Evolutionary conservation across 2,113 vertebrate genomes (phyloP).

Genomic region (Datnioides undecimradiatus): DNA sequence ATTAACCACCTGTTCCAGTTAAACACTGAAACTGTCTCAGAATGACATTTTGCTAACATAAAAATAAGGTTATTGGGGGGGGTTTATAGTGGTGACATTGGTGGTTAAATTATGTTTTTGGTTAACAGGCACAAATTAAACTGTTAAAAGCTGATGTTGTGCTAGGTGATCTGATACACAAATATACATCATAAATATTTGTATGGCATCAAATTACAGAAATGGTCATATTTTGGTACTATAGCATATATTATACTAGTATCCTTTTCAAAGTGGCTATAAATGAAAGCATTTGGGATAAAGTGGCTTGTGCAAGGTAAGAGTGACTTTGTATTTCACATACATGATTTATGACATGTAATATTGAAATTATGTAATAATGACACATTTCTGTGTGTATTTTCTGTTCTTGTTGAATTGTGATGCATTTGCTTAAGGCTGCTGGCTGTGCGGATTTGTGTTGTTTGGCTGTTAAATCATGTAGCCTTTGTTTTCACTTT

Average conservation of each 20-base stretch:
- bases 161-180: background rate
- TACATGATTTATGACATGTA: background rate
- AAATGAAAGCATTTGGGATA: background rate
- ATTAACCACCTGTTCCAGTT: conserved; percentile 6
- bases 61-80: background rate
- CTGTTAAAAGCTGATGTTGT: no score
- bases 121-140: no score
- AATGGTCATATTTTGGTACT: no score
- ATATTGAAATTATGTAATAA: background rate
- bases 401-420: background rate
- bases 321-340: background rate
- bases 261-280: background rate
- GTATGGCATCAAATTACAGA: background rate
- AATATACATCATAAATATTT: background rate
- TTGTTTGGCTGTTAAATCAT: background rate
- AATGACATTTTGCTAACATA: background rate
- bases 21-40: background rate
- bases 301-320: background rate
- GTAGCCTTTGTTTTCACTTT: background rate
- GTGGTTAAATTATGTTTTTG: background rate
- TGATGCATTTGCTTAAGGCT: background rate
- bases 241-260: no score
- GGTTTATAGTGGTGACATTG: background rate
- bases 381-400: background rate
- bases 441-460: background rate